phyloP scores from a whole-genome alignment of 2,797 vertebrate genomes.

The Chromis chromis region DNA sequence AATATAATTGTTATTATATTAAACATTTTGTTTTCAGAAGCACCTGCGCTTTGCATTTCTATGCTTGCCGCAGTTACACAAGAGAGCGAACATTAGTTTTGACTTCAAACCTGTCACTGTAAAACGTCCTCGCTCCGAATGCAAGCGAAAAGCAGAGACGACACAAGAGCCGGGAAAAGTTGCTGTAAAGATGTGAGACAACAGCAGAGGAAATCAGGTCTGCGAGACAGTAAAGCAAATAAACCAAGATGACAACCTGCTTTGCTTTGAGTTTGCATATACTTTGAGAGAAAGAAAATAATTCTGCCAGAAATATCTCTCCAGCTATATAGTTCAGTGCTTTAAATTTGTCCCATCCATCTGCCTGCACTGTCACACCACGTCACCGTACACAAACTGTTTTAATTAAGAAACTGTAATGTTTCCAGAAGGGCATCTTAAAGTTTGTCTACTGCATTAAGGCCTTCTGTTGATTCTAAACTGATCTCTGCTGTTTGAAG shows the following conservation, averaged over 20 bases:
- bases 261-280: not conserved
- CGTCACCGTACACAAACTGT: no score
- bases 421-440: constrained; percentile 3
- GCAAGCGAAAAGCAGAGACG: not conserved
- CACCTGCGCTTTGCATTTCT: not conserved
- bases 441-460: not conserved
- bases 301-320: not conserved
- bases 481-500: not conserved
- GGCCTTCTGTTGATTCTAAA: not conserved
- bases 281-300: constrained; percentile 5
- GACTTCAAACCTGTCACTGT: constrained; percentile 12
- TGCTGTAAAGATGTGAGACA: not conserved
- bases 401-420: not conserved
- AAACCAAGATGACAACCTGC: not conserved
- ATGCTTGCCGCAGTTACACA: not conserved
- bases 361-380: no score
- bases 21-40: not conserved
- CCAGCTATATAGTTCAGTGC: not conserved
- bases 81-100: not conserved
- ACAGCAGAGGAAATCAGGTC: not conserved
- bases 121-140: not conserved
- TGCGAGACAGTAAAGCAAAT: not conserved
- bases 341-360: not conserved
- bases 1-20: not conserved
- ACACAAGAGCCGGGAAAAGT: not conserved